A percentile compares a stretch with the other conserved stretches of the same genome.
phyloP scores from a whole-genome alignment of 2,113 vertebrate species.

The Esox niger region DNA sequence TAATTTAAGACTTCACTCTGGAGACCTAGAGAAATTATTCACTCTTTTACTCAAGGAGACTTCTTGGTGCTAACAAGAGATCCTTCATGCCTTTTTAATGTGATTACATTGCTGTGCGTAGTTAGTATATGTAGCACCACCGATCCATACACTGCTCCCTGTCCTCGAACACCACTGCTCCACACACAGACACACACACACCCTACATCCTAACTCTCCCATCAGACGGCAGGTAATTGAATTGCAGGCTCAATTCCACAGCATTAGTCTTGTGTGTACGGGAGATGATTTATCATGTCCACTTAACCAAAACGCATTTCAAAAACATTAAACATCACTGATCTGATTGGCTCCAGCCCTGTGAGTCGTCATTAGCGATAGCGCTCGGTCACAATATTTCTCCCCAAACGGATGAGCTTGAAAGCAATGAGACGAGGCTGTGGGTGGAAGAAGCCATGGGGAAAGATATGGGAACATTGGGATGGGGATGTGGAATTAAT shows the following conservation, averaged over 20 bases:
- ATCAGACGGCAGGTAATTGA: slow-evolving; percentile 57
- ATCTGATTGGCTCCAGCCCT: slow-evolving; percentile 56
- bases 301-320: slow-evolving; percentile 70
- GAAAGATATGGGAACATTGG: slow-evolving; percentile 5
- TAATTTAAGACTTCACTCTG: slow-evolving; percentile 31
- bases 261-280: slow-evolving; percentile 65
- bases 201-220: slow-evolving; percentile 44
- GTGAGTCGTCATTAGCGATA: slow-evolving; percentile 43
- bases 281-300: slow-evolving; percentile 70
- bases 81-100: slow-evolving; percentile 64
- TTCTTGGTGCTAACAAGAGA: slow-evolving; percentile 56
- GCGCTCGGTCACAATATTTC: slow-evolving; percentile 32
- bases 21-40: slow-evolving; percentile 42
- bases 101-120: slow-evolving; percentile 60
- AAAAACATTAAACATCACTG: slow-evolving; percentile 60
- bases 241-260: slow-evolving; percentile 59
- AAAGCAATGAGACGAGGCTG: neutral
- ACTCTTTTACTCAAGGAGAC: slow-evolving; percentile 57
- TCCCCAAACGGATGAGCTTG: slow-evolving; percentile 27
- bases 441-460: neutral
- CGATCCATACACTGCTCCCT: slow-evolving; percentile 9
- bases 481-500: slow-evolving; percentile 5
- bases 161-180: slow-evolving; percentile 28
- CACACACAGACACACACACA: slow-evolving; percentile 6
- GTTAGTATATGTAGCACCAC: slow-evolving; percentile 33